A percentile compares a stretch with the other conserved stretches of the same genome.
Conservation (phyloP, 92 coral and sea anemone genomes). For the Parazoanthus atlanticus region DNA sequence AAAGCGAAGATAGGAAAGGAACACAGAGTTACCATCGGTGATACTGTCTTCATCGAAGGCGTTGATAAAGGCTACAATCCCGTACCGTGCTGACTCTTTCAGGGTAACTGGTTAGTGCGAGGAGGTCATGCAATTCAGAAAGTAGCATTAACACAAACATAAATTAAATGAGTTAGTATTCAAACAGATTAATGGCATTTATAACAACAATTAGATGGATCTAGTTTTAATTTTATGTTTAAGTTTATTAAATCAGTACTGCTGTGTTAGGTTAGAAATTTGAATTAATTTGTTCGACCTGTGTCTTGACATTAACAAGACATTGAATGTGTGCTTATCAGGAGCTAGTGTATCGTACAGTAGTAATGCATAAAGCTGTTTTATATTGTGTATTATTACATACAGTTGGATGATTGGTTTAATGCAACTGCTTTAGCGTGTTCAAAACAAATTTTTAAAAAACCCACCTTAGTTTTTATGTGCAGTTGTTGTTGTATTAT, state of each 20-base stretch:
- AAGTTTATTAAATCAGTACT: no score
- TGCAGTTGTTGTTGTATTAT: no score
- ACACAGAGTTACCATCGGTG: conserved; percentile 19
- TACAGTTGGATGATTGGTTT: no score
- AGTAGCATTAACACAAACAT: conserved; percentile 2
- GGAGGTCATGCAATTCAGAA: neutral
- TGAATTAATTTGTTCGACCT: no score
- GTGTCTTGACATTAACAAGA: no score
- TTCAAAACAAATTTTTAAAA: no score
- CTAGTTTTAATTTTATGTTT: no score
- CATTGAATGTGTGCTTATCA: no score
- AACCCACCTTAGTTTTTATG: no score
- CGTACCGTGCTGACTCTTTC: conserved; percentile 14
- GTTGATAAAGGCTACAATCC: conserved; percentile 4
- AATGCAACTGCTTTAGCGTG: no score
- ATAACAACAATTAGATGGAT: neutral
- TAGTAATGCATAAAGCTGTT: neutral
- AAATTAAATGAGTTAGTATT: conserved; percentile 8
- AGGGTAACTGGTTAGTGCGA: conserved; percentile 19
- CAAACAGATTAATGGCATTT: neutral
- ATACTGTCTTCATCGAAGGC: conserved; percentile 31
- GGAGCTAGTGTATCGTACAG: neutral
- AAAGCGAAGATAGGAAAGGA: neutral
- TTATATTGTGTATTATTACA: neutral
- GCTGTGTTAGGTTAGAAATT: no score